Evolutionary conservation across 2,113 vertebrate genomes (phyloP), one percentile per base, ranked within the genome.

Genomic region (Crotalus horridus): DNA sequence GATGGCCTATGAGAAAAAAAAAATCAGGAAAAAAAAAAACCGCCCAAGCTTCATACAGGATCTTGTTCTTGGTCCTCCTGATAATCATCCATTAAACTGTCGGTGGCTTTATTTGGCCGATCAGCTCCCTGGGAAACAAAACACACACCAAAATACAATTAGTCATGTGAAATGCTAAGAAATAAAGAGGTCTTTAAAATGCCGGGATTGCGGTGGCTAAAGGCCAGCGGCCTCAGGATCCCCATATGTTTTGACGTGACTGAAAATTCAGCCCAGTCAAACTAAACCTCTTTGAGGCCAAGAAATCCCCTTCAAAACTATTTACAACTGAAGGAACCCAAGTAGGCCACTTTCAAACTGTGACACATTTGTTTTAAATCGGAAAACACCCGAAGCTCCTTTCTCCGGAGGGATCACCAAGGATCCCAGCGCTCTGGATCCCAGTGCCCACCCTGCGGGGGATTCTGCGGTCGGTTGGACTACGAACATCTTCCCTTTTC

Each of bases 31-130:
- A 93, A 93, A 86, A 95, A 12, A 94, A 94, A 96, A 95, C 43
- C 43, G 43, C 96, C 94, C 96, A 94, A 88, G 55, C 69, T 91
- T 96, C 97, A 33, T 97, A 98, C 97, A 97, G 97, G 96, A 95
- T 97, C 97, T 59, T 97, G 95, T 85, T 97, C 96, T 91, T 97
- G 94, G 74, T 97, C 96, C 58, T 96, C 96, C 29, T 96, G 93
- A 4, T 96, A 97, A 21, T 94, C 95, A 12, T 97, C 96, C 95
- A 97, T 46, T 0, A 33, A 92, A 1, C 97, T 95, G 21, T 96
- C 95, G 43, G 93, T 89, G 81, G 93, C 46, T 89, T 94, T 96
- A 86, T 91, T 93, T 24, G 88, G 43, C 90, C 94, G 91, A 15
- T 11, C 93, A 85, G 87, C 89, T 91, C 87, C 95, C 96, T 96